Percentiles rank a stretch among this genome's conserved stretches.
These are phyloP conservation scores for Cherax destructor DNA, from an alignment of 1,140 invertebrate species.

Conservation along the genomic window DNA sequence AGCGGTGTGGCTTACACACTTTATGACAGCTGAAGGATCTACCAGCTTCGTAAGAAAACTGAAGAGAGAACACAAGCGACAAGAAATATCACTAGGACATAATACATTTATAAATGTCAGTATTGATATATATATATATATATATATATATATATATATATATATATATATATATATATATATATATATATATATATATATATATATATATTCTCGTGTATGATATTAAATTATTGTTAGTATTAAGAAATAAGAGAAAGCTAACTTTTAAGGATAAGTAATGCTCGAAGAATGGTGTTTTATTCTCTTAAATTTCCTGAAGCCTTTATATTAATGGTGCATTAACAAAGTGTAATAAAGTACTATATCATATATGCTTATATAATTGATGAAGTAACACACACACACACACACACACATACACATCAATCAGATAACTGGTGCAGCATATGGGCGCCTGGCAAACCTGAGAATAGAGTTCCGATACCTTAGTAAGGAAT, in stretches of 20 bases:
- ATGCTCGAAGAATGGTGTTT: not conserved
- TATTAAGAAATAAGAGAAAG: not conserved
- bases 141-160: not conserved
- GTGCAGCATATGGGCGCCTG: too few species aligned
- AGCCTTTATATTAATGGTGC: not conserved
- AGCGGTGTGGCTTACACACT: too few species aligned
- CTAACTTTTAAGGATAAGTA: not conserved
- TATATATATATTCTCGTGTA: not conserved
- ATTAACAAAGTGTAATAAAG: not conserved
- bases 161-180: not conserved
- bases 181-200: not conserved
- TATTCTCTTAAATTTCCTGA: not conserved
- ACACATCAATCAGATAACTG: too few species aligned
- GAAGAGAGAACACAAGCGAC: too few species aligned
- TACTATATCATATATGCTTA: not conserved
- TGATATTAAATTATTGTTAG: not conserved
- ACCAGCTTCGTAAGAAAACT: too few species aligned
- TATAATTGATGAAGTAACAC: not conserved
- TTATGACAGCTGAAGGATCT: too few species aligned
- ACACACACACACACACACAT: too few species aligned
- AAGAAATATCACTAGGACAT: too few species aligned
- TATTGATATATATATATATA: not conserved
- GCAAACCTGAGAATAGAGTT: too few species aligned
- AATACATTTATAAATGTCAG: not conserved
- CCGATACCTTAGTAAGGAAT: too few species aligned